Conservation (phyloP, 2,113 vertebrate species). For the Jacana jacana region DNA sequence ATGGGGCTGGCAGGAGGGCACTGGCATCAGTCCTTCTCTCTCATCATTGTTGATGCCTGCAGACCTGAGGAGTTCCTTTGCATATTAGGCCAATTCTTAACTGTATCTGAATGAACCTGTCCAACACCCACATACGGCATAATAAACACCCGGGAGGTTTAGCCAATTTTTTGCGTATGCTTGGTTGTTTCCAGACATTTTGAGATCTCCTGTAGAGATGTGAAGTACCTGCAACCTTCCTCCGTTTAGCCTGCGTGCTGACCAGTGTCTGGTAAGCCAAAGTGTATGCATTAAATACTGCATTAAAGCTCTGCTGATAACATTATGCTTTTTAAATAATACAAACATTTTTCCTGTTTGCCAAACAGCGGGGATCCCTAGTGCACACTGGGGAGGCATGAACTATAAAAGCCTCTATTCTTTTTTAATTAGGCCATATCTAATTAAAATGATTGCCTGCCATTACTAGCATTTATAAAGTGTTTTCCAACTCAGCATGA, state of each 20-base stretch:
- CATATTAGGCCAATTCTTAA: neutral
- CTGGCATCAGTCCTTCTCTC: neutral
- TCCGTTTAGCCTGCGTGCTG: neutral
- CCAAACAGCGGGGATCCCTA: constrained; percentile 29
- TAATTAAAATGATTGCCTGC: constrained; percentile 57
- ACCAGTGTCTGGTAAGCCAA: neutral
- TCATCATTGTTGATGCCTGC: fast-evolving
- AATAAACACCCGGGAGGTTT: neutral
- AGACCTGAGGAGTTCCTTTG: neutral
- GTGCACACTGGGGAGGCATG: neutral
- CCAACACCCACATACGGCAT: neutral
- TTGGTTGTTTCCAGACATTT: neutral
- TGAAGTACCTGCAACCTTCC: neutral
- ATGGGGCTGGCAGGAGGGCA: neutral
- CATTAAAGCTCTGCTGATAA: neutral
- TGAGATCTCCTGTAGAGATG: neutral
- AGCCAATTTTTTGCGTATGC: neutral
- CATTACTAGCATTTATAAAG: constrained; percentile 21
- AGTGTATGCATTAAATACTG: neutral
- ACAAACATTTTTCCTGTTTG: constrained; percentile 19
- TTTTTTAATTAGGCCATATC: constrained; percentile 61
- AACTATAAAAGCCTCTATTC: constrained; percentile 36
- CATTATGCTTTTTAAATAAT: constrained; percentile 40
- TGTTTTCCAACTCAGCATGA: constrained; percentile 37
- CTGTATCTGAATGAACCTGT: neutral